Evolutionary conservation across 2,797 vertebrate genomes (phyloP), one percentile per base, ranked within the genome.

Genomic region (Silurus aristotelis): DNA sequence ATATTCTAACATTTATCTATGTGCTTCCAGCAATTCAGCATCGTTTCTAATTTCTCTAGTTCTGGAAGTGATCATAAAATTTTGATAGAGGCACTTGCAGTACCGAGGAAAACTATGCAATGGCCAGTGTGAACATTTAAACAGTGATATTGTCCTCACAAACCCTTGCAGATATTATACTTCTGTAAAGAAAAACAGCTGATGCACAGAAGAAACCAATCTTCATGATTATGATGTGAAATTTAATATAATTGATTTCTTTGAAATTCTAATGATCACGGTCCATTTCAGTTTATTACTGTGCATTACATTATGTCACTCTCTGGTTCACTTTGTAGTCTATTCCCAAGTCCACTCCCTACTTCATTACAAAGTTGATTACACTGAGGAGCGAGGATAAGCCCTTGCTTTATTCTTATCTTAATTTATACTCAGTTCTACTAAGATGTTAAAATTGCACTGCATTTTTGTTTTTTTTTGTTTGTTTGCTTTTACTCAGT

Each of bases 351-450:
- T 13, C 12, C 25, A 82, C 25, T 7, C 48, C 46, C 2, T 56
- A 38, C 80, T 56, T 82, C 31, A 55, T 82, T 70, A 80, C n/a
- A 56, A 12, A 20, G 48, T 7, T n/a, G n/a, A n/a, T n/a, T n/a
- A n/a, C 27, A 56, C 15, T 56, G 27, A 27, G 48, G 27, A 6
- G 27, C 3, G 25, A 25, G 43, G 46, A 27, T 52, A 13, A 31
- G 15, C 4, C 0, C 25, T 68, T 10, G 77, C 48, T 82, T 38
- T 68, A 81, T 20, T 82, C 25, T 38, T 43, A 70, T 55, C n/a
- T 38, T 31, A 56, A 55, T 68, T 52, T 9, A 17, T 14, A 79
- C 38, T 20, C 3, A 64, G 52, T 46, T 19, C 8, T 25, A 48
- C 13, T 43, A 60, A 38, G 71, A 20, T 14, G 6, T 43, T 43